Percentiles rank a stretch among this genome's conserved stretches.
phyloP scores from a whole-genome alignment of 1,140 invertebrate genomes.

The Bombus sibiricus region DNA sequence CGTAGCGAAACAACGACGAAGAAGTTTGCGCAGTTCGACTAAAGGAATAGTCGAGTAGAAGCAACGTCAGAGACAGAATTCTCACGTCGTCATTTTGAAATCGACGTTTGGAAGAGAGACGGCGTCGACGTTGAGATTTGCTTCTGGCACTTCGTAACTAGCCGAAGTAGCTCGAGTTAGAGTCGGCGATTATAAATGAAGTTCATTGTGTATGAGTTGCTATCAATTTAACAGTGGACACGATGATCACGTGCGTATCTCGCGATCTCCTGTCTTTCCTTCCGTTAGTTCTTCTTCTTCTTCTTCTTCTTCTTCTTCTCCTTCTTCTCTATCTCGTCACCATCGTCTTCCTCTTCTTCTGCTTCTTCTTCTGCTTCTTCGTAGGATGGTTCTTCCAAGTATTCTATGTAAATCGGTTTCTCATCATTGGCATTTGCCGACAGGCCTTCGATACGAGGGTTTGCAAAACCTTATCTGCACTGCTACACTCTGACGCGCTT shows the following conservation, averaged over 20 bases:
- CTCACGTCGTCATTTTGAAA: constrained; percentile 52
- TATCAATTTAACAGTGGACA: constrained; percentile 78
- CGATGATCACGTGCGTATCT: constrained; percentile 61
- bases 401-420: too few relatives aligned
- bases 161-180: constrained; percentile 73
- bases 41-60: neutral
- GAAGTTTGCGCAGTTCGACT: neutral
- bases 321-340: neutral
- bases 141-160: constrained; percentile 73
- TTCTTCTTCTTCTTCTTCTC: neutral
- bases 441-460: too few relatives aligned
- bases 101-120: constrained; percentile 60
- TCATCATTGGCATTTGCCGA: neutral
- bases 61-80: constrained; percentile 38
- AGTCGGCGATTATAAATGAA: constrained; percentile 79
- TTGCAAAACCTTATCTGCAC: neutral
- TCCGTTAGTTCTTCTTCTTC: constrained; percentile 39
- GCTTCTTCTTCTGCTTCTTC: neutral
- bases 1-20: neutral
- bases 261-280: constrained; percentile 50
- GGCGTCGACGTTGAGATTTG: constrained; percentile 58
- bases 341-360: neutral
- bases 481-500: neutral
- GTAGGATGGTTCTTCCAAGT: neutral
- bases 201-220: constrained; percentile 81